Evolutionary conservation across 2,888 invertebrate species (phyloP).

Genomic region (Palloptera scutellata): DNA sequence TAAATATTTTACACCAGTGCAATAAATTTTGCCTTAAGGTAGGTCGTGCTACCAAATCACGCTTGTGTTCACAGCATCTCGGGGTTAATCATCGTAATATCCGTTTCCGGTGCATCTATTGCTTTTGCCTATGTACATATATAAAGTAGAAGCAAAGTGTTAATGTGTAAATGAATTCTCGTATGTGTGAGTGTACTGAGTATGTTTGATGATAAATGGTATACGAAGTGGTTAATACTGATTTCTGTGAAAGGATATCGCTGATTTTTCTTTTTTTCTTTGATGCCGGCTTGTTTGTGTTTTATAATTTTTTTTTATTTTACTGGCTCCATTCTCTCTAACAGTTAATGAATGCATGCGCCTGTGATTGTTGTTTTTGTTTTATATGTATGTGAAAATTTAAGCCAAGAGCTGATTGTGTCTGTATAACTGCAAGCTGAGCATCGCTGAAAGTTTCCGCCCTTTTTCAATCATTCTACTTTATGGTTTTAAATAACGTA

Average conservation of each 20-base stretch:
- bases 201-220: background rate
- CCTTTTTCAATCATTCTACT: slow-evolving; percentile 32
- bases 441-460: slow-evolving; percentile 37
- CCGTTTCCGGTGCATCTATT: slow-evolving; percentile 27
- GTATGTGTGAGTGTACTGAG: slow-evolving; percentile 1
- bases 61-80: slow-evolving; percentile 7
- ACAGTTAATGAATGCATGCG: too few relatives aligned
- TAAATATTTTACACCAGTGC: background rate
- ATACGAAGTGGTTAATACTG: background rate
- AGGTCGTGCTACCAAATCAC: slow-evolving; percentile 12
- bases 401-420: slow-evolving; percentile 11
- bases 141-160: too few relatives aligned
- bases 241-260: slow-evolving; percentile 15
- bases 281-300: too few relatives aligned
- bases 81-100: slow-evolving; percentile 10
- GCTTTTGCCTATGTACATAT: background rate
- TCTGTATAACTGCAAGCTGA: slow-evolving; percentile 31
- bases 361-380: too few relatives aligned
- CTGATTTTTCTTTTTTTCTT: too few relatives aligned
- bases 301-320: background rate
- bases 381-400: too few relatives aligned
- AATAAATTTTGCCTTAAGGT: slow-evolving; percentile 15
- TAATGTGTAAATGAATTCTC: too few relatives aligned
- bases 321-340: background rate
- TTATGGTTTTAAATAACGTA: background rate